Conservation (phyloP, 2,888 invertebrate species). For the Mythimna loreyi region DNA sequence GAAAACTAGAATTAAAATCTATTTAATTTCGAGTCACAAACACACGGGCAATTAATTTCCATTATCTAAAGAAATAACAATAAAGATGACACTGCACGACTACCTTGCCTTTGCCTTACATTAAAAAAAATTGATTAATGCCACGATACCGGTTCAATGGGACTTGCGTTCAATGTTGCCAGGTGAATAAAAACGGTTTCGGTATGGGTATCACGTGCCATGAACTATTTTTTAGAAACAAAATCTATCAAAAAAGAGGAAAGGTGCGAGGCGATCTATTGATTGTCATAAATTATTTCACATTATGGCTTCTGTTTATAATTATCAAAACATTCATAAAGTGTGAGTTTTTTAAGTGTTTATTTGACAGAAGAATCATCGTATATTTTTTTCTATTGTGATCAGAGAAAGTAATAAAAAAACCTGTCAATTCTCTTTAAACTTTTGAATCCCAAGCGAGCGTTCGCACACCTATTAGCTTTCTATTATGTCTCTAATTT, state of each 20-base stretch:
- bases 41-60: conserved; percentile 60
- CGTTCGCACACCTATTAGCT: too few species aligned
- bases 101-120: conserved; percentile 41
- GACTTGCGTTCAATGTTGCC: conserved; percentile 45
- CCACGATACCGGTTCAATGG: conserved; percentile 27
- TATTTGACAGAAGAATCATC: neutral
- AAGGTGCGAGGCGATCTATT: conserved; percentile 24
- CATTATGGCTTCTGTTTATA: conserved; percentile 6
- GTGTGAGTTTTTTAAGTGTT: neutral
- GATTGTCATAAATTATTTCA: conserved; percentile 10
- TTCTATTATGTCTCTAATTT: too few species aligned
- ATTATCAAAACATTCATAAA: neutral
- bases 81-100: conserved; percentile 60
- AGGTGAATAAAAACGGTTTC: conserved; percentile 44
- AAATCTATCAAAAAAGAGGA: conserved; percentile 1
- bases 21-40: conserved; percentile 61
- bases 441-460: too few species aligned
- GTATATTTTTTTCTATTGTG: neutral
- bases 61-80: conserved; percentile 65
- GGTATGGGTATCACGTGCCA: conserved; percentile 55
- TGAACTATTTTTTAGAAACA: conserved; percentile 11
- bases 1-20: conserved; percentile 40
- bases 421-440: neutral
- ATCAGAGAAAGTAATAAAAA: neutral
- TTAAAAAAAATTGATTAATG: conserved; percentile 60